These are phyloP conservation scores for Myiozetetes cayanensis DNA, from an alignment of 2,113 vertebrate genomes.

Conservation along the genomic window DNA sequence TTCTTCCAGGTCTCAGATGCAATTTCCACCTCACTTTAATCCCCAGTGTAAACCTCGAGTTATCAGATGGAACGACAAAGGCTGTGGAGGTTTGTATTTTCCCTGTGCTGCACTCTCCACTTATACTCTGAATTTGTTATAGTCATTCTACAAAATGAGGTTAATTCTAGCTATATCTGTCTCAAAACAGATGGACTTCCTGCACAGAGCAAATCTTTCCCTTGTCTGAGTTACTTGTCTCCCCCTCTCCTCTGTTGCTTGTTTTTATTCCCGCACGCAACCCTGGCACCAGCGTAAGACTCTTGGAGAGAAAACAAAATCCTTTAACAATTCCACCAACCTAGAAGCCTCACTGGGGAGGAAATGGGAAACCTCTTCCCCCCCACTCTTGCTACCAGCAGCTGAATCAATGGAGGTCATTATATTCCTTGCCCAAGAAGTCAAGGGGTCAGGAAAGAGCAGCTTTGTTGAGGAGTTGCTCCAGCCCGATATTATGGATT, in stretches of 20 bases:
- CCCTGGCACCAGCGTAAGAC: not conserved
- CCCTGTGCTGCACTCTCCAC: not conserved
- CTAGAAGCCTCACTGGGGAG: not conserved
- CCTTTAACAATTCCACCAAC: constrained; percentile 31
- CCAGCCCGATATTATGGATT: not conserved
- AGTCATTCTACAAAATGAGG: not conserved
- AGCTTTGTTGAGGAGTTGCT: constrained; percentile 45
- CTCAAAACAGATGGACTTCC: not conserved
- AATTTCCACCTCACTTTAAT: not conserved
- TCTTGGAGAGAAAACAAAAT: constrained; percentile 52
- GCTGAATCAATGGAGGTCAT: constrained; percentile 65
- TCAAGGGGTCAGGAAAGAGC: constrained; percentile 59
- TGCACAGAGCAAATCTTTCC: not conserved
- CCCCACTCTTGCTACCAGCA: constrained; percentile 17
- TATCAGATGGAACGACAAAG: not conserved
- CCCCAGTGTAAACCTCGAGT: not conserved
- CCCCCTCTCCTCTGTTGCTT: not conserved
- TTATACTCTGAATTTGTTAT: not conserved
- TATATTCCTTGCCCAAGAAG: constrained; percentile 52
- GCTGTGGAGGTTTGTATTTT: not conserved
- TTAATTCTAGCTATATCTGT: not conserved
- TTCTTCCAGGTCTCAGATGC: not conserved
- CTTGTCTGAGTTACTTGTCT: not conserved
- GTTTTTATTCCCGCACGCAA: not conserved
- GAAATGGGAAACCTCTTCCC: constrained; percentile 59